Evolutionary conservation across 2,888 invertebrate genomes (phyloP).

Genomic region (Leptinotarsa peninsularis): DNA sequence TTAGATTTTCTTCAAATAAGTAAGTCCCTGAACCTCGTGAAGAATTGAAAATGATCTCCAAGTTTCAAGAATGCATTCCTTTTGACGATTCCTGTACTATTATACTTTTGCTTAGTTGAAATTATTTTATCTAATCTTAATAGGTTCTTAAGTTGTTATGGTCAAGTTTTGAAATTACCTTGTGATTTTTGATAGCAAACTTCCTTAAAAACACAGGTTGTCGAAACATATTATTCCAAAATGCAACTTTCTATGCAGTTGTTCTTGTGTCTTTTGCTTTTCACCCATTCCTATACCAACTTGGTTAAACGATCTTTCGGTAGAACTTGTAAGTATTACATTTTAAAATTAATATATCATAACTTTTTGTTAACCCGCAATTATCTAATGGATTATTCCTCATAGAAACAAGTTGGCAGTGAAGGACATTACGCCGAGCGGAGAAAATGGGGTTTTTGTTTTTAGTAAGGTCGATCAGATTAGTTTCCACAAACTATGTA

Average conservation of each 20-base stretch:
- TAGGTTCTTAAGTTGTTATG: conserved; percentile 12
- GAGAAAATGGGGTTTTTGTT: too few relatives aligned
- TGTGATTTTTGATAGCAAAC: background rate
- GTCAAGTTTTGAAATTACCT: background rate
- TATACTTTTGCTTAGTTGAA: too few relatives aligned
- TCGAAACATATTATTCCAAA: conserved; percentile 5
- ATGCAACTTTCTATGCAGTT: background rate
- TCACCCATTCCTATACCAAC: background rate
- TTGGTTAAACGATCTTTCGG: background rate
- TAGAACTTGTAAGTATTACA: background rate
- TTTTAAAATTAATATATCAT: background rate
- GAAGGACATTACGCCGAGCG: too few relatives aligned
- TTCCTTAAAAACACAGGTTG: background rate
- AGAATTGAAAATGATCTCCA: too few relatives aligned
- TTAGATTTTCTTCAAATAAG: too few relatives aligned
- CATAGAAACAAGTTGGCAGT: too few relatives aligned
- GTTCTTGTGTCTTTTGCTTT: background rate
- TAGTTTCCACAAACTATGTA: too few relatives aligned
- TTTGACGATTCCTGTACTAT: too few relatives aligned
- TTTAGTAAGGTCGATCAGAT: too few relatives aligned
- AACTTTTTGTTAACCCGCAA: background rate
- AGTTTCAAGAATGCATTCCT: too few relatives aligned
- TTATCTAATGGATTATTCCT: background rate
- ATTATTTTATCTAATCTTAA: conserved; percentile 9
- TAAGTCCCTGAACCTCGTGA: too few relatives aligned